Percentiles rank a stretch among this genome's conserved stretches.
Conservation (phyloP, 2,113 vertebrate genomes). For the Rhadina sibilatrix region DNA sequence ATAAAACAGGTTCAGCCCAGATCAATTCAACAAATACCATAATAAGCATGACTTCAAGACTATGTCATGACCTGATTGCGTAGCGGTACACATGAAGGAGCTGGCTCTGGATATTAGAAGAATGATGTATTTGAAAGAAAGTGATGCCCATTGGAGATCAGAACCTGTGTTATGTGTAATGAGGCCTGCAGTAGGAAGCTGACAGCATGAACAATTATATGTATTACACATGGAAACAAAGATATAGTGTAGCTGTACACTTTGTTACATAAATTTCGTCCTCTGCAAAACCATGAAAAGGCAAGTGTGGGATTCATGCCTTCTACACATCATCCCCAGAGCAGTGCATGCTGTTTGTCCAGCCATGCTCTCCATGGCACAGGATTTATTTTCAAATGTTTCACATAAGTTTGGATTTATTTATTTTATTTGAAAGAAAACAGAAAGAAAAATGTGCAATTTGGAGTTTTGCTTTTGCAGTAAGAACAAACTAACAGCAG, state of each 20-base stretch:
- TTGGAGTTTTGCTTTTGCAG: not conserved
- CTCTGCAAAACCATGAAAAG: not conserved
- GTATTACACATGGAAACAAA: not conserved
- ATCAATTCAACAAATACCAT: not conserved
- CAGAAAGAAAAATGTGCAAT: not conserved
- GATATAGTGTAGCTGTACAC: not conserved
- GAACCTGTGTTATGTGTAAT: not conserved
- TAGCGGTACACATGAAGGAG: not conserved
- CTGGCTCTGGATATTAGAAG: not conserved
- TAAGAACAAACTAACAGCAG: not conserved
- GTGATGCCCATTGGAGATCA: not conserved
- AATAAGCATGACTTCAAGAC: not conserved
- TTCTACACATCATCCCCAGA: not conserved
- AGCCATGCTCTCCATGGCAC: not conserved
- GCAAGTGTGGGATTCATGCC: not conserved
- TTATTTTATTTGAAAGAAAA: not conserved
- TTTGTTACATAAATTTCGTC: not conserved
- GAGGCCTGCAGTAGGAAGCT: not conserved
- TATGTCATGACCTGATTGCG: not conserved
- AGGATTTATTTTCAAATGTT: not conserved
- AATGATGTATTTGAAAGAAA: not conserved
- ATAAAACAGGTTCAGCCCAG: not conserved
- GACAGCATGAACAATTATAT: not conserved
- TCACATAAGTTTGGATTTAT: not conserved
- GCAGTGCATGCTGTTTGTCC: not conserved